Percentiles rank a stretch among this genome's conserved stretches.
These are phyloP conservation scores for Callopanchax toddi DNA, from an alignment of 2,113 vertebrate genomes.

Conservation along the genomic window DNA sequence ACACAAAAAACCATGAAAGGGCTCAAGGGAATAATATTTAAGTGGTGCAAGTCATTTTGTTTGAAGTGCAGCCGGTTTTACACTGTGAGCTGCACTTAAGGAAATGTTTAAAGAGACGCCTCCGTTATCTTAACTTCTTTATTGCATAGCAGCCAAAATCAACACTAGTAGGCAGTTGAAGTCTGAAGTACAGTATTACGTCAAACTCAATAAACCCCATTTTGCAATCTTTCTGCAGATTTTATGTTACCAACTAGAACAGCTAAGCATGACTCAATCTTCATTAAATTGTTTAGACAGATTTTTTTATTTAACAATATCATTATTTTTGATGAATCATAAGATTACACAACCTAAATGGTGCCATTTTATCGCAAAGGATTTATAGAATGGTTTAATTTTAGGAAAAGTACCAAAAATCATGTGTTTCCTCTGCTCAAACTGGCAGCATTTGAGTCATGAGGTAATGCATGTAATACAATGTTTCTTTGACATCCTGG, in stretches of 20 bases:
- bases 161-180: neutral
- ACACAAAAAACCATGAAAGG: conserved; percentile 26
- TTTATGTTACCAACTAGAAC: neutral
- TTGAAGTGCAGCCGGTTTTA: conserved; percentile 10
- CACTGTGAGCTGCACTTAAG: neutral
- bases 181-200: neutral
- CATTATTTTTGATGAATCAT: neutral
- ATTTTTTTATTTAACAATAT: neutral
- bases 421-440: neutral
- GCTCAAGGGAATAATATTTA: conserved; percentile 6
- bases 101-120: neutral
- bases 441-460: neutral
- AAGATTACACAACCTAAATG: neutral
- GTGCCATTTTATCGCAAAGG: neutral
- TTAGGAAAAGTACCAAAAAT: conserved; percentile 1
- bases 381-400: neutral
- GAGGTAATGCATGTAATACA: neutral
- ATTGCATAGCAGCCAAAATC: conserved; percentile 21
- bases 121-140: conserved; percentile 13
- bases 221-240: neutral
- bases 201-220: neutral
- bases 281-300: neutral
- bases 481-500: neutral
- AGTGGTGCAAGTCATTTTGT: conserved; percentile 11
- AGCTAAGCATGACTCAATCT: neutral